Percentiles rank a stretch among this genome's conserved stretches.
Conservation (phyloP, 2,113 vertebrate species). For the Zosterops pallidus region DNA sequence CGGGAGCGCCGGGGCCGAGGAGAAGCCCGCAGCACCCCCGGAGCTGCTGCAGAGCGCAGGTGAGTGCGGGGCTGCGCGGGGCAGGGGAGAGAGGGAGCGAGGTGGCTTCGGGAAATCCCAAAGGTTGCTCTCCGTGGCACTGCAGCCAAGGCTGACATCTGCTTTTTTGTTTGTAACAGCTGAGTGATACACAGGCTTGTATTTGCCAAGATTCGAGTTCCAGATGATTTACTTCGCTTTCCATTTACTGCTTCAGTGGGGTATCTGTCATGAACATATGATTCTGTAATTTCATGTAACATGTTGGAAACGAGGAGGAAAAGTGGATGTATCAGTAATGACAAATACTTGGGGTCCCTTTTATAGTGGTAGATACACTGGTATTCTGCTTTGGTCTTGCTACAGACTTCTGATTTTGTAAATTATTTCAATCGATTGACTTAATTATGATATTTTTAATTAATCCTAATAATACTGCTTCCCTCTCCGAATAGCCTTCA, state of each 20-base stretch:
- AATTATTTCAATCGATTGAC: not conserved
- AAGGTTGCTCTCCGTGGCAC: rapidly evolving
- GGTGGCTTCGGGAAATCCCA: rapidly evolving
- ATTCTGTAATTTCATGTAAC: not conserved
- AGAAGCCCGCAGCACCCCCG: conserved; percentile 58
- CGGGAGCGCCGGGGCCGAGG: conserved; percentile 46
- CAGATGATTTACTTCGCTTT: not conserved
- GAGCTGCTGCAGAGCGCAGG: conserved; percentile 73
- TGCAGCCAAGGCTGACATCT: not conserved
- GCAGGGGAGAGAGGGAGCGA: rapidly evolving
- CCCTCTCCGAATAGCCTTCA: not conserved
- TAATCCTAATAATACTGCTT: not conserved
- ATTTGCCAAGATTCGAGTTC: rapidly evolving
- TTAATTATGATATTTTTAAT: not conserved
- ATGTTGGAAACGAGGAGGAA: not conserved
- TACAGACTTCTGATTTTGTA: not conserved
- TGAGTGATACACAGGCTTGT: not conserved
- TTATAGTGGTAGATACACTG: not conserved
- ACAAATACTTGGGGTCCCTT: not conserved
- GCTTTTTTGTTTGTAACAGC: not conserved
- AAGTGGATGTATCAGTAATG: not conserved
- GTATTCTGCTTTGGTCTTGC: not conserved
- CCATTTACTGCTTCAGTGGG: not conserved
- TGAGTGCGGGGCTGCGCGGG: conserved; percentile 34
- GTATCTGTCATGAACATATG: not conserved